These are phyloP conservation scores for Rhea pennata DNA, from an alignment of 2,113 vertebrate genomes.

Conservation along the genomic window DNA sequence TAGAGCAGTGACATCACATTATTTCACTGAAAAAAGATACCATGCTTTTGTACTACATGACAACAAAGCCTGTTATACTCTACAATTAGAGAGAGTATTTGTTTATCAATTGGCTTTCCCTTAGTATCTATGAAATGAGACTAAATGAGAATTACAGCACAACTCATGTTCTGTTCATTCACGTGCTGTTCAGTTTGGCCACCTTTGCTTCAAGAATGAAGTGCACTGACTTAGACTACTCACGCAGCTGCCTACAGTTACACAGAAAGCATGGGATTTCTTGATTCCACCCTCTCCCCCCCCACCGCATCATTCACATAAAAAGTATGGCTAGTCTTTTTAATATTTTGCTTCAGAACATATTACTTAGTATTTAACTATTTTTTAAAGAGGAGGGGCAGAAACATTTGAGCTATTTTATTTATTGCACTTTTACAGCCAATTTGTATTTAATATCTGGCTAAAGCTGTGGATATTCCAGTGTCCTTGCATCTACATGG, in stretches of 20 bases:
- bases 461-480: not conserved
- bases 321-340: no score
- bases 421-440: not conserved
- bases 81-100: not conserved
- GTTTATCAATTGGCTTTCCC: not conserved
- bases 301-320: no score
- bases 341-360: no score
- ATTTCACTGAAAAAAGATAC: not conserved
- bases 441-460: not conserved
- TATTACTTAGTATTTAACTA: no score
- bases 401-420: not conserved
- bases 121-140: not conserved
- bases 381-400: no score
- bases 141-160: not conserved
- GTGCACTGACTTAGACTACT: not conserved
- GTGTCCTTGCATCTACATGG: not conserved
- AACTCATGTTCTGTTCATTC: not conserved
- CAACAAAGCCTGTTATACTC: not conserved
- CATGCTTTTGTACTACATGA: no score
- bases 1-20: not conserved
- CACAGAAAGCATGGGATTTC: not conserved
- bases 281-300: no score
- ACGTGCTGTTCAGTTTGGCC: fast-evolving
- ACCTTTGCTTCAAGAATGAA: not conserved
- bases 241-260: not conserved